Evolutionary conservation across 23 tunicate species (phyloP).

Genomic region (Corella eumyota): DNA sequence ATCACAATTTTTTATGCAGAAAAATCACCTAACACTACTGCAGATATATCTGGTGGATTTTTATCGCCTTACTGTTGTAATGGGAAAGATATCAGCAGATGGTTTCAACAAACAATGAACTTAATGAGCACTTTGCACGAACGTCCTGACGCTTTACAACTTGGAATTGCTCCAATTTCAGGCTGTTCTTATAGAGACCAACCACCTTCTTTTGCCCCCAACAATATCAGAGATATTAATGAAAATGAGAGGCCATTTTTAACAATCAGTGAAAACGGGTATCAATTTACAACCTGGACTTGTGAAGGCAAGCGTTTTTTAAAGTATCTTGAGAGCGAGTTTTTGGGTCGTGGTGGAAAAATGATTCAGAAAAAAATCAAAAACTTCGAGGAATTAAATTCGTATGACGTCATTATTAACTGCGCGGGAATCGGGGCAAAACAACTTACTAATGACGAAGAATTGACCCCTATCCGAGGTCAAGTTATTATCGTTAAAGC

Average conservation of each 20-base stretch:
- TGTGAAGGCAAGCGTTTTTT: conserved; percentile 39
- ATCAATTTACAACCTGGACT: conserved; percentile 31
- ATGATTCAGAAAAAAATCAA: conserved; percentile 35
- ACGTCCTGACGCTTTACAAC: conserved; percentile 29
- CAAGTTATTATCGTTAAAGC: conserved; percentile 69
- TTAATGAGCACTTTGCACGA: conserved; percentile 17
- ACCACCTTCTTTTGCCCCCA: background rate
- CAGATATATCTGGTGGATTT: conserved; percentile 76
- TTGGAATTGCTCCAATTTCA: conserved; percentile 20
- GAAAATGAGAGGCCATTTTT: conserved; percentile 1
- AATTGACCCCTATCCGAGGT: conserved; percentile 45
- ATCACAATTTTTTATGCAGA: conserved; percentile 44
- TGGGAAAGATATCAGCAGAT: conserved; percentile 4
- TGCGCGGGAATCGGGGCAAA: conserved; percentile 58
- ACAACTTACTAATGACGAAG: conserved; percentile 19
- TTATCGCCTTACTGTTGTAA: conserved; percentile 35
- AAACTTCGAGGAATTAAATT: conserved; percentile 30
- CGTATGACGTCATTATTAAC: conserved; percentile 62
- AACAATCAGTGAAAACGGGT: background rate
- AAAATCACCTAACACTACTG: conserved; percentile 74
- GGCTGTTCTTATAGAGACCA: conserved; percentile 5
- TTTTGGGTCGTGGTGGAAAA: too few species aligned
- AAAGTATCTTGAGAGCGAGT: background rate
- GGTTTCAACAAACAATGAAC: conserved; percentile 47
- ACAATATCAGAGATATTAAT: background rate